Conservation (phyloP, 2,797 vertebrate genomes). For the Danio albolineatus region DNA sequence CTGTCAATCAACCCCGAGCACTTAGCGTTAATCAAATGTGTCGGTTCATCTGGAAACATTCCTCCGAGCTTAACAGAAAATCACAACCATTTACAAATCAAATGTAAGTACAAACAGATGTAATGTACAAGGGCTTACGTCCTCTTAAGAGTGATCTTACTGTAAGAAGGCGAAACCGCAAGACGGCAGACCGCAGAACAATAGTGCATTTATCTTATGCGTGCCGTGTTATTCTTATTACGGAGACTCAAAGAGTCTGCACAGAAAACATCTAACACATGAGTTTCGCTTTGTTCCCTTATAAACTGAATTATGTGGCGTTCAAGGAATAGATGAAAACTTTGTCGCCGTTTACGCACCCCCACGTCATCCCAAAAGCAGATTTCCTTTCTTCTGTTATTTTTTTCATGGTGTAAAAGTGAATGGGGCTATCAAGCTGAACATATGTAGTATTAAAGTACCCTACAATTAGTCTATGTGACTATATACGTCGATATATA, state of each 20-base stretch:
- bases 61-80: conserved; percentile 60
- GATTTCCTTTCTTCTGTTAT: conserved; percentile 1
- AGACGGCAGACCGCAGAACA: conserved; percentile 46
- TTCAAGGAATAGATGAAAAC: conserved; percentile 36
- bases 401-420: background rate
- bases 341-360: background rate
- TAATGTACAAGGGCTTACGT: conserved; percentile 51
- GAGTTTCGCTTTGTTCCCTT: conserved; percentile 36
- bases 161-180: conserved; percentile 34
- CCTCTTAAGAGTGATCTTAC: conserved; percentile 47
- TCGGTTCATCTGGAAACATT: conserved; percentile 65
- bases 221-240: conserved; percentile 38
- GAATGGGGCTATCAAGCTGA: conserved; percentile 1
- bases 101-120: conserved; percentile 68
- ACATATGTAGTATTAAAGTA: background rate
- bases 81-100: conserved; percentile 66
- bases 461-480: background rate
- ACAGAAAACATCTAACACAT: conserved; percentile 41
- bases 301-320: conserved; percentile 32
- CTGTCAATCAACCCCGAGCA: conserved; percentile 55
- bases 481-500: background rate
- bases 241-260: conserved; percentile 42
- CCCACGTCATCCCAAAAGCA: conserved; percentile 3
- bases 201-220: conserved; percentile 51
- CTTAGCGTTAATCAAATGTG: conserved; percentile 62